phyloP scores from a whole-genome alignment of 2,797 vertebrate species.

The Hemibagrus guttatus region DNA sequence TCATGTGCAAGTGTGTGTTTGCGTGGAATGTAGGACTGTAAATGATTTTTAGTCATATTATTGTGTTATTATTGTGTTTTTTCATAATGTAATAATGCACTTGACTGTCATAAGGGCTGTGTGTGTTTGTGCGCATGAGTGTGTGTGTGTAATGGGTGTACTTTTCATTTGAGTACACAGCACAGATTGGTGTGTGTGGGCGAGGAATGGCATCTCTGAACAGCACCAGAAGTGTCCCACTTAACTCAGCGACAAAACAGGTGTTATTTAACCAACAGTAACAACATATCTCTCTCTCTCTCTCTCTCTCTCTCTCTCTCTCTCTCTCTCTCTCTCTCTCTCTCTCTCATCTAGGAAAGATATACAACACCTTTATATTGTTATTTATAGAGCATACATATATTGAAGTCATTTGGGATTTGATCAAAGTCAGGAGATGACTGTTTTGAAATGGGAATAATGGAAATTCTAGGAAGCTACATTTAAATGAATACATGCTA shows the following conservation, averaged over 20 bases:
- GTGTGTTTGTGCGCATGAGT: conserved; percentile 6
- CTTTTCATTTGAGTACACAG: conserved; percentile 21
- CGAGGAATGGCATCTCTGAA: conserved; percentile 9
- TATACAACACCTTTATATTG: not conserved
- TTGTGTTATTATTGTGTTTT: not conserved
- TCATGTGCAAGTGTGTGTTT: conserved; percentile 13
- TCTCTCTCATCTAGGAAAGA: not conserved
- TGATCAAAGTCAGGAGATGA: not conserved
- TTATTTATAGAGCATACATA: not conserved
- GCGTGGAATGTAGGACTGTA: not conserved
- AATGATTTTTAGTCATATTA: not conserved
- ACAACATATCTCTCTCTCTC: not conserved
- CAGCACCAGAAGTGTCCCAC: conserved; percentile 47
- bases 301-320: not conserved
- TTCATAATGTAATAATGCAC: not conserved
- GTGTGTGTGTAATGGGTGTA: conserved; percentile 17
- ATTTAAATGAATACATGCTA: not conserved
- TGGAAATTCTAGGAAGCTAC: not conserved
- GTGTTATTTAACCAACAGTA: conserved; percentile 17
- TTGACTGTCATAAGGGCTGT: not conserved
- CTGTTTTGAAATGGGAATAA: too few species aligned
- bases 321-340: too few species aligned
- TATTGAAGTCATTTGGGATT: conserved; percentile 5
- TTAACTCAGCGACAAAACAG: conserved; percentile 43
- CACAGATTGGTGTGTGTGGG: conserved; percentile 29